These are phyloP conservation scores for Phataginus tetradactyla DNA, from an alignment of 2,797 vertebrate genomes.

Conservation along the genomic window DNA sequence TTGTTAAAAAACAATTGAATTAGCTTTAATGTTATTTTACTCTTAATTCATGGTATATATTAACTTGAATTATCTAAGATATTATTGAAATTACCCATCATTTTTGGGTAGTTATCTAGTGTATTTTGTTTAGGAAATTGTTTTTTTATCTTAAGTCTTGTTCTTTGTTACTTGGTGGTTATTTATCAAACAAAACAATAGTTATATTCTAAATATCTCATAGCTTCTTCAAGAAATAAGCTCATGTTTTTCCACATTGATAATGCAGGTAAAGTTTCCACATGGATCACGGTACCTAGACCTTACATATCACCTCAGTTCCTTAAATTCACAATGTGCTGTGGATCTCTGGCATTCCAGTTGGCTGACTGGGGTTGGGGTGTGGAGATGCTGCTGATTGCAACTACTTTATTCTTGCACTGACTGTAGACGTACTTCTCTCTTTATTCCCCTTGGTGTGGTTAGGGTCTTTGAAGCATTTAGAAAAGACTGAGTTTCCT, in stretches of 20 bases:
- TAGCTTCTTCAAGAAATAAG: conserved; percentile 27
- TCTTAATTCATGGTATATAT: neutral
- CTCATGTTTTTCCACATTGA: neutral
- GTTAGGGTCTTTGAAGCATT: neutral
- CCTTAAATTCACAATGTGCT: neutral
- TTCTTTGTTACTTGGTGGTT: conserved; percentile 23
- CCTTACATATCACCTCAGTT: neutral
- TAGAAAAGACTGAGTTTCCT: neutral
- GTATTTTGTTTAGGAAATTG: conserved; percentile 1
- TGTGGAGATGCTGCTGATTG: neutral
- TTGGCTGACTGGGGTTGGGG: too few species aligned
- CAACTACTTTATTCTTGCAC: neutral
- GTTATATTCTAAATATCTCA: neutral
- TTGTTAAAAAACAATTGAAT: neutral
- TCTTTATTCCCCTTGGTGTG: neutral
- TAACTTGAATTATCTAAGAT: conserved; percentile 43
- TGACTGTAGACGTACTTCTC: neutral
- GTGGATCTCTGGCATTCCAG: neutral
- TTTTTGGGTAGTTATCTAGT: conserved; percentile 3
- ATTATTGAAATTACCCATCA: neutral
- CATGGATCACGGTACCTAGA: neutral
- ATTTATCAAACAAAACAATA: conserved; percentile 38
- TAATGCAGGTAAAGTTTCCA: neutral
- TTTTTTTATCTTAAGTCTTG: neutral
- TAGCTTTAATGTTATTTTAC: conserved; percentile 31